phyloP scores from a whole-genome alignment of 2,888 invertebrate genomes.

The Drosophila testacea region DNA sequence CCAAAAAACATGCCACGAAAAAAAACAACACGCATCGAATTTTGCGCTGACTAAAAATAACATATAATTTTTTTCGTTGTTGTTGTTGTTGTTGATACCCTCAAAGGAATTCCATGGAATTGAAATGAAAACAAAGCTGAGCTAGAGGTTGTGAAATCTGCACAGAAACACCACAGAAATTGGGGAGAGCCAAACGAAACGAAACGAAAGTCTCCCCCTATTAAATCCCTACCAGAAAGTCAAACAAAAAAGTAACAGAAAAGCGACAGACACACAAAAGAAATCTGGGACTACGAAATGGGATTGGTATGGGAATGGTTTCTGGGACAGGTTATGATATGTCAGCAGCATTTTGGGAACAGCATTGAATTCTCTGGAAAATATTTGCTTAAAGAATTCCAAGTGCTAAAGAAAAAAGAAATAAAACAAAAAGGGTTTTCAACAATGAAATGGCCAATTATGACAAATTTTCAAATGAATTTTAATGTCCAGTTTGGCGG shows the following conservation, averaged over 20 bases:
- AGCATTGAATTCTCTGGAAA: slow-evolving; percentile 50
- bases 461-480: slow-evolving; percentile 69
- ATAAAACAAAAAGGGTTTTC: slow-evolving; percentile 22
- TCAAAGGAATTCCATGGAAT: slow-evolving; percentile 54
- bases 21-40: slow-evolving; percentile 22
- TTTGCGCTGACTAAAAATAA: slow-evolving; percentile 69
- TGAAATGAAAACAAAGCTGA: slow-evolving; percentile 56
- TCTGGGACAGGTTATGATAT: slow-evolving; percentile 48
- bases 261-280: slow-evolving; percentile 20
- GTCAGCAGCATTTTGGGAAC: slow-evolving; percentile 28
- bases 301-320: slow-evolving; percentile 18
- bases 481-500: slow-evolving; percentile 45
- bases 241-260: slow-evolving; percentile 22
- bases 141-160: slow-evolving; percentile 43
- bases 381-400: slow-evolving; percentile 36
- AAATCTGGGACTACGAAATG: slow-evolving; percentile 42
- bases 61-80: slow-evolving; percentile 32
- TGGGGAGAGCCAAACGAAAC: slow-evolving; percentile 32
- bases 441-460: slow-evolving; percentile 70
- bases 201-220: slow-evolving; percentile 31
- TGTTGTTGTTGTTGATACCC: background rate
- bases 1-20: slow-evolving; percentile 9
- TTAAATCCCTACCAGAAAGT: slow-evolving; percentile 47
- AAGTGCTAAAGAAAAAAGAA: slow-evolving; percentile 27
- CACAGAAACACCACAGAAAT: slow-evolving; percentile 28